phyloP scores from a whole-genome alignment of 2,888 invertebrate genomes.

The Acleris cristana region DNA sequence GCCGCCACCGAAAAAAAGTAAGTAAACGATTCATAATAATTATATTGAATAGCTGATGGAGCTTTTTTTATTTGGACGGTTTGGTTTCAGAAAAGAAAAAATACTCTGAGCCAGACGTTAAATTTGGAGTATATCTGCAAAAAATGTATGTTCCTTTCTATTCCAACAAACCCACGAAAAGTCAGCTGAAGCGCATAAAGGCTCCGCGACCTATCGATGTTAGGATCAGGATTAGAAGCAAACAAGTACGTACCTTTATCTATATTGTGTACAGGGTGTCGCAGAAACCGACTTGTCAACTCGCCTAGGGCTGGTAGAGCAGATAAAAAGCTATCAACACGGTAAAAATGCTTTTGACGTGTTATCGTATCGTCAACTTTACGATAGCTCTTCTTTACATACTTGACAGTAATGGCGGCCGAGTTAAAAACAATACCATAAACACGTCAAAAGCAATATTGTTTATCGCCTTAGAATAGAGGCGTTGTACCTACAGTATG shows the following conservation, averaged over 20 bases:
- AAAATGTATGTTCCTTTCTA: conserved; percentile 56
- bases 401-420: no score
- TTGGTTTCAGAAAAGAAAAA: conserved; percentile 53
- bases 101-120: conserved; percentile 55
- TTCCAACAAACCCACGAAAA: conserved; percentile 46
- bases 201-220: conserved; percentile 56
- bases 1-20: conserved; percentile 47
- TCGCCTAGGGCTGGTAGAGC: no score
- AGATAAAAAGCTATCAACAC: no score
- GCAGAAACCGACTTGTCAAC: no score
- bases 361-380: no score
- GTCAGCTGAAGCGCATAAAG: conserved; percentile 41
- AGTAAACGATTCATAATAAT: conserved; percentile 33
- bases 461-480: no score
- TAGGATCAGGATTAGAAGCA: conserved; percentile 61
- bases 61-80: background rate
- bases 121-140: conserved; percentile 68
- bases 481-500: no score
- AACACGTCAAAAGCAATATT: no score
- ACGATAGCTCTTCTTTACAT: no score
- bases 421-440: no score
- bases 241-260: conserved; percentile 49
- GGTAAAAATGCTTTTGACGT: no score
- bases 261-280: no score
- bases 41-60: background rate